A percentile compares a stretch with the other conserved stretches of the same genome.
phyloP scores from a whole-genome alignment of 2,113 vertebrate genomes.

The Elachura formosa region DNA sequence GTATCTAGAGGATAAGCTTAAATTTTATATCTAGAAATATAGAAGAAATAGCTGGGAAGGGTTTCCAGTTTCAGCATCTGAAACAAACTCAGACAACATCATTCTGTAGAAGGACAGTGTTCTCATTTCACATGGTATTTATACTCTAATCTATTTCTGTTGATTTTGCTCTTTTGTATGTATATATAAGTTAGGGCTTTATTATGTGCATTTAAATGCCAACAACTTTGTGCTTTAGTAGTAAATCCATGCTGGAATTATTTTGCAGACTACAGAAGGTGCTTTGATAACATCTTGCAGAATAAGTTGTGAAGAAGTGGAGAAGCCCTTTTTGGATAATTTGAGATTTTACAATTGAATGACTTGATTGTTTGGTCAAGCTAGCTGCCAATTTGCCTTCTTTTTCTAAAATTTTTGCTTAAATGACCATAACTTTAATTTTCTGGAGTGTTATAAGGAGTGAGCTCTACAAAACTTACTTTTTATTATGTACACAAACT shows the following conservation, averaged over 20 bases:
- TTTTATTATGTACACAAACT: background rate
- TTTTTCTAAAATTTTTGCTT: background rate
- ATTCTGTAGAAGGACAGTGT: background rate
- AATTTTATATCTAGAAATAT: background rate
- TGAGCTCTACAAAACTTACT: background rate
- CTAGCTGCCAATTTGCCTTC: background rate
- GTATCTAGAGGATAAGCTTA: background rate
- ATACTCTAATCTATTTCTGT: background rate
- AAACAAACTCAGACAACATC: background rate
- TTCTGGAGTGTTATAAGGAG: background rate
- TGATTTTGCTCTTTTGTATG: background rate
- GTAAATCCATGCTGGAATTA: background rate
- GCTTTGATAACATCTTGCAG: background rate
- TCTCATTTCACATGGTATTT: background rate
- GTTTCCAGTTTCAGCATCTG: background rate
- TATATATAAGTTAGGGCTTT: background rate
- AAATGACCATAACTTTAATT: background rate
- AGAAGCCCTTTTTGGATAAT: background rate
- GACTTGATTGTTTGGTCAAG: background rate
- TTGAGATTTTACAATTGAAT: background rate
- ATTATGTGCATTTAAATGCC: background rate
- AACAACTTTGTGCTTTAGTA: background rate
- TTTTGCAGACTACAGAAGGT: background rate
- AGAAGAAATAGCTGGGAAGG: background rate
- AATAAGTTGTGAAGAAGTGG: background rate